Percentiles rank a stretch among this genome's conserved stretches.
These are phyloP conservation scores for Pantherophis guttatus DNA, from an alignment of 2,113 vertebrate genomes.

Conservation along the genomic window DNA sequence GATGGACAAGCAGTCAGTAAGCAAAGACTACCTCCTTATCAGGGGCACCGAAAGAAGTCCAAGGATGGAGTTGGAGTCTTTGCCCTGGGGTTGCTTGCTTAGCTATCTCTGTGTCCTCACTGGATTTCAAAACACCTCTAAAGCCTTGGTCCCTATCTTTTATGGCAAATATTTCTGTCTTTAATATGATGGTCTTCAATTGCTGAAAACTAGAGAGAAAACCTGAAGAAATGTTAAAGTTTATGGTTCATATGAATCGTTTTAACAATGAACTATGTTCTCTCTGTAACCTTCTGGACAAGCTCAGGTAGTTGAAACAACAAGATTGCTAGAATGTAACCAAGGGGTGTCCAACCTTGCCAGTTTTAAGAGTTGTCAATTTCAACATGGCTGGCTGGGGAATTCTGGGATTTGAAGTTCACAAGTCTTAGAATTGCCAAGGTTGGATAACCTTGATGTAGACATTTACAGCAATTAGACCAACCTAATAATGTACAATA, in stretches of 20 bases:
- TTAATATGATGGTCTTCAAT: neutral
- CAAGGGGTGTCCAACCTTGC: no score
- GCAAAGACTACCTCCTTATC: neutral
- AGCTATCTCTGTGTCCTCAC: neutral
- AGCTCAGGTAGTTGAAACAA: constrained; percentile 31
- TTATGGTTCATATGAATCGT: neutral
- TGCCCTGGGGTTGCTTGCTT: neutral
- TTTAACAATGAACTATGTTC: constrained; percentile 30
- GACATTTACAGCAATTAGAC: neutral
- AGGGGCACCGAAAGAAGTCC: neutral
- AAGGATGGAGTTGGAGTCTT: neutral
- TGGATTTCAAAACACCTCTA: neutral
- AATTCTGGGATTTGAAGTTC: neutral
- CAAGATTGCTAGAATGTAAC: neutral
- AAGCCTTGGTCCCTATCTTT: neutral
- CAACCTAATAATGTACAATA: neutral
- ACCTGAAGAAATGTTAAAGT: constrained; percentile 40
- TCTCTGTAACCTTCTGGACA: constrained; percentile 13
- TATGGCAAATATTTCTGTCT: neutral
- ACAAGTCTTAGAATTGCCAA: neutral
- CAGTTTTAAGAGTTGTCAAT: no score
- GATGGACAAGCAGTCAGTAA: neutral
- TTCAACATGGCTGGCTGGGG: neutral
- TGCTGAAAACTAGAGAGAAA: constrained; percentile 9
- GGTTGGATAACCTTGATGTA: neutral